phyloP scores from a whole-genome alignment of 2,797 vertebrate species.

The Peromyscus eremicus region DNA sequence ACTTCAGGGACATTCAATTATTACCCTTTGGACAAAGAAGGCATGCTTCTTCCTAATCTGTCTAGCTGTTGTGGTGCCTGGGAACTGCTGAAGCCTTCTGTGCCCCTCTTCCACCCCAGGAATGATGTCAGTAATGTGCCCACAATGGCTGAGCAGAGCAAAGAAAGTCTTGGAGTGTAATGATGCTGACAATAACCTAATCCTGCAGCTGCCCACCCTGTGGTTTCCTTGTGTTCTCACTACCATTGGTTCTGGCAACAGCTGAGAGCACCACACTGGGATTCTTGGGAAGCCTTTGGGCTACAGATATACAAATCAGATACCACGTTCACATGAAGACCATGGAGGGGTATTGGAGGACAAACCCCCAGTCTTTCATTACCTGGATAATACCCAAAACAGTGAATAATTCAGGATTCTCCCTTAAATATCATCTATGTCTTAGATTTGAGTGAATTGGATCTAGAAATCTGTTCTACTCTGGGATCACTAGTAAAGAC shows the following conservation, averaged over 20 bases:
- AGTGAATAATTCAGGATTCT: neutral
- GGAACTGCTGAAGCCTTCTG: neutral
- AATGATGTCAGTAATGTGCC: neutral
- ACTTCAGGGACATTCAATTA: neutral
- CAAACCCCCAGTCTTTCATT: neutral
- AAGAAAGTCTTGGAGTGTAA: accelerated
- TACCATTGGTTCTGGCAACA: neutral
- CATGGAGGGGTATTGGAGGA: neutral
- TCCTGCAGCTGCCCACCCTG: neutral
- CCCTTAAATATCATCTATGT: neutral
- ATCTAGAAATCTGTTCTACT: neutral
- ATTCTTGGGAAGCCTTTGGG: neutral
- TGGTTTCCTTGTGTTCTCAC: neutral
- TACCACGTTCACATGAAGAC: neutral
- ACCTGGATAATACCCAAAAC: neutral
- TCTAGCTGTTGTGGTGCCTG: neutral
- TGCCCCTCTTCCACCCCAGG: neutral
- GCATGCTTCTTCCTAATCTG: neutral
- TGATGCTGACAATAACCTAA: neutral
- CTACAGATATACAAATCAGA: neutral
- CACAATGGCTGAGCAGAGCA: neutral
- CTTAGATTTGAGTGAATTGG: neutral
- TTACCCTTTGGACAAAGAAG: neutral
- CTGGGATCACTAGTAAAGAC: neutral
- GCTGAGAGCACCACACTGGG: neutral